These are phyloP conservation scores for Gerosis bhagava DNA, from an alignment of 2,888 invertebrate genomes.

Conservation along the genomic window DNA sequence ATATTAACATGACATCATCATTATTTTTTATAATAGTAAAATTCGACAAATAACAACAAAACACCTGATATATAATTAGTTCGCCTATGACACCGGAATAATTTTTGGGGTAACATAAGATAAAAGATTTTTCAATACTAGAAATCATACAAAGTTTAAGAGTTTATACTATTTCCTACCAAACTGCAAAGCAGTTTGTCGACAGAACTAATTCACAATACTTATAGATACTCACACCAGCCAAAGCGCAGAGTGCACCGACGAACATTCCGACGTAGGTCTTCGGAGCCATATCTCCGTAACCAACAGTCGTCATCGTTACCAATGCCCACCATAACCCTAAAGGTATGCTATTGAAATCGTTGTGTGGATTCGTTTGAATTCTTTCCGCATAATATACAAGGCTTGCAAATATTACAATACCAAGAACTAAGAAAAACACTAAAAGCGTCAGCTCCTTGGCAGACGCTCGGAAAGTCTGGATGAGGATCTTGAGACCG, in stretches of 20 bases:
- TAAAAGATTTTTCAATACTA: too few relatives aligned
- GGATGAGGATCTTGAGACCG: conserved; percentile 98
- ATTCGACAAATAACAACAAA: too few relatives aligned
- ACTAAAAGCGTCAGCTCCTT: conserved; percentile 97
- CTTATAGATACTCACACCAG: conserved; percentile 89
- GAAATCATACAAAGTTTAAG: too few relatives aligned
- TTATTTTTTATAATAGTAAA: too few relatives aligned
- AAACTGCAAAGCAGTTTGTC: too few relatives aligned
- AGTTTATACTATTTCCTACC: too few relatives aligned
- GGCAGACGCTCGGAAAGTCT: conserved; percentile 98
- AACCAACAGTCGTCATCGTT: conserved; percentile 99
- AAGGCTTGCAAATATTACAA: conserved; percentile 98
- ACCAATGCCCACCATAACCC: conserved; percentile 99
- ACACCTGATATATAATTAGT: too few relatives aligned
- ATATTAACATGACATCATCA: too few relatives aligned
- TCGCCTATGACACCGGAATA: too few relatives aligned
- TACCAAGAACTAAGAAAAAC: conserved; percentile 98
- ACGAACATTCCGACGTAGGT: conserved; percentile 99
- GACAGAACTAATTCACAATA: too few relatives aligned
- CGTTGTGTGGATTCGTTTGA: conserved; percentile 96
- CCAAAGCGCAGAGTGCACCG: conserved; percentile 97
- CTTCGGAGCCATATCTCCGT: conserved; percentile 99
- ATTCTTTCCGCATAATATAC: conserved; percentile 99
- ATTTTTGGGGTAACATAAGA: too few relatives aligned
- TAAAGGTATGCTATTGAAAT: conserved; percentile 98